phyloP scores from a whole-genome alignment of 2,888 invertebrate genomes.

The Hylaea fasciaria region DNA sequence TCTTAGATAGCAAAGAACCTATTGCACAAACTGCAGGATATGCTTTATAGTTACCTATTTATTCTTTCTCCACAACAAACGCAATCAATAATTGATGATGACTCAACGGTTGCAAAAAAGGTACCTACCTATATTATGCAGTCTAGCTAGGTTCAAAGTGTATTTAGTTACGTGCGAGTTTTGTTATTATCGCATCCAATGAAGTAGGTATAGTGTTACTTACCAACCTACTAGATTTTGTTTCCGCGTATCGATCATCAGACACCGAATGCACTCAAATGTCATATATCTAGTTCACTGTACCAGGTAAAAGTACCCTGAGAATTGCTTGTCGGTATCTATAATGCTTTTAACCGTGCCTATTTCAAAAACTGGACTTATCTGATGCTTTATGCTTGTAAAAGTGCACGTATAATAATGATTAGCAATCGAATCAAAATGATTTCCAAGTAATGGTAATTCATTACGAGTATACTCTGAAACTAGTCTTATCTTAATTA shows the following conservation, averaged over 20 bases:
- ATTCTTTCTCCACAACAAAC: too few relatives aligned
- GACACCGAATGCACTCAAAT: conserved; percentile 1
- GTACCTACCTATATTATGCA: neutral
- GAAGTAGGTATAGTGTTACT: conserved; percentile 30
- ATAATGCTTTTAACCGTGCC: too few relatives aligned
- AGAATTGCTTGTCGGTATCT: too few relatives aligned
- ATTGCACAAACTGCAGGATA: too few relatives aligned
- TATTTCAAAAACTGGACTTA: too few relatives aligned
- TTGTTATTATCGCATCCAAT: conserved; percentile 31
- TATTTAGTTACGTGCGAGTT: too few relatives aligned
- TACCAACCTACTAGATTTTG: conserved; percentile 13
- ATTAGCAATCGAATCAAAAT: conserved; percentile 5
- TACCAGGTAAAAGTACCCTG: too few relatives aligned
- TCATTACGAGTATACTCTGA: conserved; percentile 16
- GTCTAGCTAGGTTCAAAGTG: neutral
- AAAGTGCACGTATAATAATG: neutral
- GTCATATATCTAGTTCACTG: neutral
- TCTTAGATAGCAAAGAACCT: too few relatives aligned
- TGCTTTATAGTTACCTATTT: too few relatives aligned
- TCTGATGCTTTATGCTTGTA: neutral
- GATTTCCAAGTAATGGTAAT: conserved; percentile 22
- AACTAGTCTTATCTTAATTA: conserved; percentile 22
- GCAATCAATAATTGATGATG: neutral
- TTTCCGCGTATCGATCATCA: conserved; percentile 22
- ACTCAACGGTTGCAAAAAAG: conserved; percentile 10